Percentiles rank a stretch among this genome's conserved stretches.
These are phyloP conservation scores for Prenolepis imparis DNA, from an alignment of 2,888 invertebrate species.

Conservation along the genomic window DNA sequence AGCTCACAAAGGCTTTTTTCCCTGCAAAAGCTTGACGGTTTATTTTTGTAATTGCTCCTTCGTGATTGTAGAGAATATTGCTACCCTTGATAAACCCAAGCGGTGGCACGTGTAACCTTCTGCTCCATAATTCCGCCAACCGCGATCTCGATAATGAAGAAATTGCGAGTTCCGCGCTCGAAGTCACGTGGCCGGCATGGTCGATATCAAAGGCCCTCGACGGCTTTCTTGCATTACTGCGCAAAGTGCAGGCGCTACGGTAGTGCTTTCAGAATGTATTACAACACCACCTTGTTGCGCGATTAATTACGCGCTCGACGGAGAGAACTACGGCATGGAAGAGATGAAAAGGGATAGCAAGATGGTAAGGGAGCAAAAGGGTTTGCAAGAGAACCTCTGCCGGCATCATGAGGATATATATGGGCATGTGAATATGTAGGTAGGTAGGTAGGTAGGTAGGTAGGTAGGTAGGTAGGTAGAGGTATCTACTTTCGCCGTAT, in stretches of 20 bases:
- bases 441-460: neutral
- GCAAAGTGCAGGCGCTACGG: constrained; percentile 52
- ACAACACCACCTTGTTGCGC: constrained; percentile 60
- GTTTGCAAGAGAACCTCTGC: constrained; percentile 53
- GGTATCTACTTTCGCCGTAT: constrained; percentile 31
- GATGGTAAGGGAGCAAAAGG: constrained; percentile 30
- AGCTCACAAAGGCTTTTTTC: constrained; percentile 40
- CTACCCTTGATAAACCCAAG: constrained; percentile 51
- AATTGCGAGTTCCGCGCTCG: constrained; percentile 48
- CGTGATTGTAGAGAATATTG: constrained; percentile 42
- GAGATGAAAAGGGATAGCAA: constrained; percentile 19
- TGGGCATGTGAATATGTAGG: constrained; percentile 42
- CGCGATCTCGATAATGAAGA: constrained; percentile 53
- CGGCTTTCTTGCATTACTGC: constrained; percentile 52
- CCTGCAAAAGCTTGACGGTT: constrained; percentile 7
- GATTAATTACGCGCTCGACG: constrained; percentile 68
- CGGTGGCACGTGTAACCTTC: constrained; percentile 48
- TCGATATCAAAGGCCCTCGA: constrained; percentile 48
- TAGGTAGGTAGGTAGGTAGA: neutral
- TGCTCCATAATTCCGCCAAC: constrained; percentile 47
- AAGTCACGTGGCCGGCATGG: constrained; percentile 46
- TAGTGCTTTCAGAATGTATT: constrained; percentile 62
- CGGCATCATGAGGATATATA: constrained; percentile 11
- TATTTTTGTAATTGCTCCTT: constrained; percentile 51
- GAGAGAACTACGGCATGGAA: constrained; percentile 36